Evolutionary conservation across 2,113 vertebrate genomes (phyloP).

Genomic region (Python bivittatus): DNA sequence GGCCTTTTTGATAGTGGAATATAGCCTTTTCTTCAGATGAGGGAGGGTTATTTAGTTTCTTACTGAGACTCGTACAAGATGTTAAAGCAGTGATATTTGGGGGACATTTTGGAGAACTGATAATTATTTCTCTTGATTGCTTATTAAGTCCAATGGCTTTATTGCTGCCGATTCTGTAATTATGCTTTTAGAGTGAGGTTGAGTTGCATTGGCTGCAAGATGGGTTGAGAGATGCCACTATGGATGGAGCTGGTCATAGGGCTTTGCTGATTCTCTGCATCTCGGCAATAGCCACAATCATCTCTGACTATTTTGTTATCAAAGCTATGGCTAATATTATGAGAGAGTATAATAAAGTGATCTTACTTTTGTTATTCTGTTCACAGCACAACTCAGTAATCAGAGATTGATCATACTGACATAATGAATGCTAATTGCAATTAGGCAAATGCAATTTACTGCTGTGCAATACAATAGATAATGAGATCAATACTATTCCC

Average conservation of each 20-base stretch:
- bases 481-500: slow-evolving; percentile 6
- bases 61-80: background rate
- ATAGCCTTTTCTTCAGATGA: background rate
- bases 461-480: background rate
- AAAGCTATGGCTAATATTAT: background rate
- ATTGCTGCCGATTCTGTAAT: background rate
- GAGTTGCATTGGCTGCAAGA: background rate
- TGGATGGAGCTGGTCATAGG: background rate
- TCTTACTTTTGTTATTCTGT: background rate
- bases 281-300: too few relatives aligned
- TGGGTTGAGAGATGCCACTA: too few relatives aligned
- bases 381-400: slow-evolving; percentile 14
- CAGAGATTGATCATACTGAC: slow-evolving; percentile 16
- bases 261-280: background rate
- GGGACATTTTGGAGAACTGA: background rate
- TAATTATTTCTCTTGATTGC: background rate
- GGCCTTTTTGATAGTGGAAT: background rate
- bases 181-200: background rate
- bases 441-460: slow-evolving; percentile 21
- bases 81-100: background rate
- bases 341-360: background rate
- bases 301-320: background rate
- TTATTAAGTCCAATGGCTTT: background rate
- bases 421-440: slow-evolving; percentile 32
- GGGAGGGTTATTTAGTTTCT: background rate